phyloP scores from a whole-genome alignment of 2,113 vertebrate species.

The Eidolon helvum region DNA sequence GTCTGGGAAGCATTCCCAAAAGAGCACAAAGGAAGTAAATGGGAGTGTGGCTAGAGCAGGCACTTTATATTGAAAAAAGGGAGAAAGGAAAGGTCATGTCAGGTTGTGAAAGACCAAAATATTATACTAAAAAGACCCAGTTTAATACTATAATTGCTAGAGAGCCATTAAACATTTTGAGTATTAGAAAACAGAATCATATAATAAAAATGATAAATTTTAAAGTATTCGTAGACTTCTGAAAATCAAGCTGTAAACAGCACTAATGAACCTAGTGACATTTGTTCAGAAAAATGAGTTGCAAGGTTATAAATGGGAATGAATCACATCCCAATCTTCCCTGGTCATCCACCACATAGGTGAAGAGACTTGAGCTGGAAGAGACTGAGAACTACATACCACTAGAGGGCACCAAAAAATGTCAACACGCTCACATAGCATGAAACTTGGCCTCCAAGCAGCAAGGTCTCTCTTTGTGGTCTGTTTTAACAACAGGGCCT shows the following conservation, averaged over 20 bases:
- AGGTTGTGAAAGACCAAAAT: background rate
- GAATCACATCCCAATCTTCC: background rate
- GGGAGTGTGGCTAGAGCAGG: background rate
- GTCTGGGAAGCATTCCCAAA: slow-evolving; percentile 5
- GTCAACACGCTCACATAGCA: background rate
- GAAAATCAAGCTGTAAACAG: background rate
- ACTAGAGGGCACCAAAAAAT: background rate
- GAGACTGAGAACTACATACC: background rate
- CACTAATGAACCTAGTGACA: background rate
- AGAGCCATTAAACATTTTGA: background rate
- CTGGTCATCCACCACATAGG: background rate
- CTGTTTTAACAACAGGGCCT: background rate
- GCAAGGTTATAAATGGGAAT: background rate
- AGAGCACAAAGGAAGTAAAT: background rate
- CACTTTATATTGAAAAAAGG: background rate
- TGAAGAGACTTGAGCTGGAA: background rate
- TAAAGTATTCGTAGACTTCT: background rate
- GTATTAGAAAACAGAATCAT: background rate
- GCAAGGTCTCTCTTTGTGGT: background rate
- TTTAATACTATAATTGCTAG: background rate
- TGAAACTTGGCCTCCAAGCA: background rate
- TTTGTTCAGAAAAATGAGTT: background rate
- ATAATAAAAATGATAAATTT: background rate
- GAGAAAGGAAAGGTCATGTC: background rate
- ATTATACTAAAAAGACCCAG: background rate